Conservation (phyloP, 2,888 invertebrate species). For the Notodonta dromedarius region DNA sequence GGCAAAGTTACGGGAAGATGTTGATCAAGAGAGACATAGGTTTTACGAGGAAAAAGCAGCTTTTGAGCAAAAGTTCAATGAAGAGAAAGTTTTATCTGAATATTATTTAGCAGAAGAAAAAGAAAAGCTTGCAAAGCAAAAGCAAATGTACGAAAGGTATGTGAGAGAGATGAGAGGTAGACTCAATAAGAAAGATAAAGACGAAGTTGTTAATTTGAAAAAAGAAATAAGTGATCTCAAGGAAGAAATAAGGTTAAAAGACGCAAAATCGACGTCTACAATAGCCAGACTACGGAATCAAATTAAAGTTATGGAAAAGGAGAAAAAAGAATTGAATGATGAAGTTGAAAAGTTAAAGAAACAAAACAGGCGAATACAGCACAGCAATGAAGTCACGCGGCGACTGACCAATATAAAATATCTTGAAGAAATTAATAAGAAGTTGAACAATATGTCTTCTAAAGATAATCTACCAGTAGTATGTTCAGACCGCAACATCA, state of each 20-base stretch:
- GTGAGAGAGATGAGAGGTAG: conserved; percentile 88
- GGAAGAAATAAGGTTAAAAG: conserved; percentile 88
- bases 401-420: conserved; percentile 88
- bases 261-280: conserved; percentile 88
- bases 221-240: conserved; percentile 87
- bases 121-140: conserved; percentile 87
- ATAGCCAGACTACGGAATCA: conserved; percentile 90
- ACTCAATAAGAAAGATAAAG: conserved; percentile 87
- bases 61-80: conserved; percentile 85
- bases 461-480: conserved; percentile 61
- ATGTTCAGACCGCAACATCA: conserved; percentile 54
- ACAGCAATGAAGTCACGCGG: conserved; percentile 82
- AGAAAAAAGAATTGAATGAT: conserved; percentile 85
- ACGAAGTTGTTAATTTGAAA: conserved; percentile 86
- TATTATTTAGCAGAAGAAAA: conserved; percentile 88
- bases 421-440: conserved; percentile 89
- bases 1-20: conserved; percentile 82
- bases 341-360: conserved; percentile 88
- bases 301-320: conserved; percentile 88
- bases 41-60: conserved; percentile 85
- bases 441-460: conserved; percentile 61
- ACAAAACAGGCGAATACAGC: conserved; percentile 86
- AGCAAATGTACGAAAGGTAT: conserved; percentile 86
- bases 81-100: conserved; percentile 86
- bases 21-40: conserved; percentile 85